phyloP scores from a whole-genome alignment of 64 coral and sea anemone species.

The Montipora sp. region DNA sequence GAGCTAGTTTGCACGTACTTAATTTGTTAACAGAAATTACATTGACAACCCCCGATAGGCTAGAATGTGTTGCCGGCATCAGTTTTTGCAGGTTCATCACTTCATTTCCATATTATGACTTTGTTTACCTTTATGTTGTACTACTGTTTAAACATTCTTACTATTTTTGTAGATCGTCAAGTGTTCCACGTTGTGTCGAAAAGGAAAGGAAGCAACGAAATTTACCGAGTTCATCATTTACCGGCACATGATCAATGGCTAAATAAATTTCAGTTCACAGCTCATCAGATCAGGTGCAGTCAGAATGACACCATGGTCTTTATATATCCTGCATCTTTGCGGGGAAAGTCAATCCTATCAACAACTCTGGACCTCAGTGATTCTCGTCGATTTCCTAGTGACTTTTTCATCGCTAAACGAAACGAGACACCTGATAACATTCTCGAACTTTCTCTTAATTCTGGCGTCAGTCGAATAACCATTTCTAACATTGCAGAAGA shows the following conservation, averaged over 20 bases:
- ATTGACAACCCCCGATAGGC: no score
- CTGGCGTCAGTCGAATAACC: background rate
- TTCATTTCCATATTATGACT: no score
- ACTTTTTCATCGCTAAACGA: constrained; percentile 43
- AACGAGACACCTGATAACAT: background rate
- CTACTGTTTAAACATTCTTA: background rate
- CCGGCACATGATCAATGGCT: constrained; percentile 42
- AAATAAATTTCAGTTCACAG: constrained; percentile 36
- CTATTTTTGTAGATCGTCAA: constrained; percentile 11
- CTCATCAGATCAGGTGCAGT: constrained; percentile 15
- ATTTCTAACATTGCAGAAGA: background rate
- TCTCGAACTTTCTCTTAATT: background rate
- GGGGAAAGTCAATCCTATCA: constrained; percentile 6
- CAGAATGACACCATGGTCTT: constrained; percentile 38
- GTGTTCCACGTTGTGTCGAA: constrained; percentile 39
- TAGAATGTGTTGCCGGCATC: no score
- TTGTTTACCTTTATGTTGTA: background rate
- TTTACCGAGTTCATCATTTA: constrained; percentile 12
- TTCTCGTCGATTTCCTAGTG: constrained; percentile 21
- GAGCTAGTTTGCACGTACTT: no score
- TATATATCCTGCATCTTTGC: constrained; percentile 13
- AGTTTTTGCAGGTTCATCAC: no score
- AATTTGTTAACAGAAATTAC: no score
- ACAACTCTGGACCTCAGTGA: background rate
- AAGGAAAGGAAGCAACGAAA: background rate